Evolutionary conservation across 2,888 invertebrate species (phyloP).

Genomic region (Romanomermis culicivorax): DNA sequence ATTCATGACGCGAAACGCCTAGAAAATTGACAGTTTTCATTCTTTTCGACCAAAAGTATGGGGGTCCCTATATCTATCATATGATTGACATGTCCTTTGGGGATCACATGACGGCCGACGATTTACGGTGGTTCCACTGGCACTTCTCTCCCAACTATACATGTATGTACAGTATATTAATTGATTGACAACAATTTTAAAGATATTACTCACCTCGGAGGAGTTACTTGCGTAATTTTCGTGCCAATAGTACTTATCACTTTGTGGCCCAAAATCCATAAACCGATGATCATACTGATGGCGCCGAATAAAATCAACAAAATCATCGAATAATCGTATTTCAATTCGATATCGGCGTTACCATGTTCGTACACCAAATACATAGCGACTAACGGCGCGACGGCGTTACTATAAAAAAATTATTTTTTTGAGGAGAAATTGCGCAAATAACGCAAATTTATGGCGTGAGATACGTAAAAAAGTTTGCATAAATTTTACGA

Average conservation of each 20-base stretch:
- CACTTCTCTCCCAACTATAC: no score
- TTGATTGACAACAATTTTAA: no score
- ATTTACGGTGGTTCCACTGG: no score
- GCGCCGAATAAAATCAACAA: constrained; percentile 12
- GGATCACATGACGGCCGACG: no score
- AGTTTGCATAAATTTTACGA: background rate
- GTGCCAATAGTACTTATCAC: constrained; percentile 13
- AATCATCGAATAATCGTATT: background rate
- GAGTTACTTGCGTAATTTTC: constrained; percentile 11
- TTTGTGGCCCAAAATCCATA: constrained; percentile 13
- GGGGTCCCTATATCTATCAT: no score
- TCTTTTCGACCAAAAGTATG: no score
- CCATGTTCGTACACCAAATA: constrained; percentile 14
- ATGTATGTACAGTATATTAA: no score
- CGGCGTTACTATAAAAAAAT: constrained; percentile 17
- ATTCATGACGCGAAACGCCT: no score
- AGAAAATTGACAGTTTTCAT: no score
- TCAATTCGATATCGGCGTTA: background rate
- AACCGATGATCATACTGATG: constrained; percentile 11
- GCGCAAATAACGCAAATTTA: background rate
- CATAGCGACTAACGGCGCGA: constrained; percentile 20
- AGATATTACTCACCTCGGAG: constrained; percentile 11
- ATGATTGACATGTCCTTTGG: no score
- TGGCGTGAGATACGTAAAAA: background rate
- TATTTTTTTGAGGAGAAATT: background rate